These are phyloP conservation scores for Marasmarcha lunaedactyla DNA, from an alignment of 2,888 invertebrate species.

Conservation along the genomic window DNA sequence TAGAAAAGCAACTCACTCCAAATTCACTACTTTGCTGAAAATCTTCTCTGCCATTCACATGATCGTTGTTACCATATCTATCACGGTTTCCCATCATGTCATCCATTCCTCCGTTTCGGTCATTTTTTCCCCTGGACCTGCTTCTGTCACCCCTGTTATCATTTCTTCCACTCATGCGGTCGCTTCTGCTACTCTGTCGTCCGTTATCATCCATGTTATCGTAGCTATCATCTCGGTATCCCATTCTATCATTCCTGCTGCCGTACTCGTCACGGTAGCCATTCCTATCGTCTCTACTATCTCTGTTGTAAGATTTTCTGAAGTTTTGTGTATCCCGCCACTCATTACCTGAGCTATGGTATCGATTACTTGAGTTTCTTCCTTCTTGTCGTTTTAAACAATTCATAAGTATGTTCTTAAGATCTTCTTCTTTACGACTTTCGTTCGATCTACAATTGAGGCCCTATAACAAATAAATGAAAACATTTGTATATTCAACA, in stretches of 20 bases:
- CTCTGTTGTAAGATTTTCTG: slow-evolving; percentile 24
- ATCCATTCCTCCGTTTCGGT: slow-evolving; percentile 17
- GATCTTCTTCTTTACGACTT: slow-evolving; percentile 68
- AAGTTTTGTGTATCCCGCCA: slow-evolving; percentile 27
- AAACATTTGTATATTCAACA: too few relatives aligned
- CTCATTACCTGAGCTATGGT: slow-evolving; percentile 26
- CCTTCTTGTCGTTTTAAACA: slow-evolving; percentile 63
- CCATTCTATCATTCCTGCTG: slow-evolving; percentile 19
- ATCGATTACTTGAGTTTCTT: slow-evolving; percentile 28
- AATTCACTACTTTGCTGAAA: slow-evolving; percentile 32
- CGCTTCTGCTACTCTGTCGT: slow-evolving; percentile 7
- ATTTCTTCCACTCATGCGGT: slow-evolving; percentile 16
- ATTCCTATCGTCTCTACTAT: slow-evolving; percentile 18
- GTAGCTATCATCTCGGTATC: slow-evolving; percentile 14
- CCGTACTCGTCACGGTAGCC: slow-evolving; percentile 6
- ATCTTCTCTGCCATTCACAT: slow-evolving; percentile 26
- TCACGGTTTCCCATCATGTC: slow-evolving; percentile 18
- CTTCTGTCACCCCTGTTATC: slow-evolving; percentile 11
- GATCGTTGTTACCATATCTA: slow-evolving; percentile 21
- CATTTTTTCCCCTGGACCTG: slow-evolving; percentile 9
- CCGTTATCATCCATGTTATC: neutral
- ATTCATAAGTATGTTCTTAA: slow-evolving; percentile 67
- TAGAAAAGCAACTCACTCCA: slow-evolving; percentile 43
- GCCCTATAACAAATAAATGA: slow-evolving; percentile 34
- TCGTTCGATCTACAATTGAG: slow-evolving; percentile 72